These are phyloP conservation scores for Stictocephala bisonia DNA, from an alignment of 2,888 invertebrate species.

Conservation along the genomic window DNA sequence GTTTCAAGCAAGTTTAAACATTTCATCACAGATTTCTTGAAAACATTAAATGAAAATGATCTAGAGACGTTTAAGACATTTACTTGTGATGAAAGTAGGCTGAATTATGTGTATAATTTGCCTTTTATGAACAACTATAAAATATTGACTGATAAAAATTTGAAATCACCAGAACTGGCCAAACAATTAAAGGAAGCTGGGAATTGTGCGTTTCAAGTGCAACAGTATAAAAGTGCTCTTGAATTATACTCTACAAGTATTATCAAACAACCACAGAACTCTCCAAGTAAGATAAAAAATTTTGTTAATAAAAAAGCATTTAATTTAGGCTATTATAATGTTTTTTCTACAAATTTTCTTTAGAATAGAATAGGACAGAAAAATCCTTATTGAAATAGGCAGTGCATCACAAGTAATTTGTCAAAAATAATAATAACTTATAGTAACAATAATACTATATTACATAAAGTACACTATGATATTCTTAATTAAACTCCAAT, in stretches of 20 bases:
- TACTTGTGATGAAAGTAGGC: slow-evolving; percentile 72
- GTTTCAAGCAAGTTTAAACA: slow-evolving; percentile 49
- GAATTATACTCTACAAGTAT: slow-evolving; percentile 77
- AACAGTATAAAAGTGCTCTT: slow-evolving; percentile 76
- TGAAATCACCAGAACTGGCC: slow-evolving; percentile 72
- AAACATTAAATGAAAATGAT: slow-evolving; percentile 69
- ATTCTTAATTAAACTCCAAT: no score
- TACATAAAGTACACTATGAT: no score
- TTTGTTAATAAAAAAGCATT: background rate
- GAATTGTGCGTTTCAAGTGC: slow-evolving; percentile 77
- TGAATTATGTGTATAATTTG: slow-evolving; percentile 20
- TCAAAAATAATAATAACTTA: no score
- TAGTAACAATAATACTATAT: no score
- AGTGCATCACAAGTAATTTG: no score
- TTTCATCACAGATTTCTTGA: slow-evolving; percentile 65
- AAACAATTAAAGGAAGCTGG: slow-evolving; percentile 76
- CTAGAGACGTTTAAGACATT: slow-evolving; percentile 74
- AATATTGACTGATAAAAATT: slow-evolving; percentile 61
- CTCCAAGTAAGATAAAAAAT: slow-evolving; percentile 71
- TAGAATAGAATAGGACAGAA: background rate
- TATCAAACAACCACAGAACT: slow-evolving; percentile 71
- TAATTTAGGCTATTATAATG: slow-evolving; percentile 26
- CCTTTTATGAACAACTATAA: slow-evolving; percentile 22
- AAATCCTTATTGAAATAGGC: no score
- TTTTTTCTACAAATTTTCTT: background rate